phyloP scores from a whole-genome alignment of 1,140 invertebrate genomes.

The Cydia fagiglandana region DNA sequence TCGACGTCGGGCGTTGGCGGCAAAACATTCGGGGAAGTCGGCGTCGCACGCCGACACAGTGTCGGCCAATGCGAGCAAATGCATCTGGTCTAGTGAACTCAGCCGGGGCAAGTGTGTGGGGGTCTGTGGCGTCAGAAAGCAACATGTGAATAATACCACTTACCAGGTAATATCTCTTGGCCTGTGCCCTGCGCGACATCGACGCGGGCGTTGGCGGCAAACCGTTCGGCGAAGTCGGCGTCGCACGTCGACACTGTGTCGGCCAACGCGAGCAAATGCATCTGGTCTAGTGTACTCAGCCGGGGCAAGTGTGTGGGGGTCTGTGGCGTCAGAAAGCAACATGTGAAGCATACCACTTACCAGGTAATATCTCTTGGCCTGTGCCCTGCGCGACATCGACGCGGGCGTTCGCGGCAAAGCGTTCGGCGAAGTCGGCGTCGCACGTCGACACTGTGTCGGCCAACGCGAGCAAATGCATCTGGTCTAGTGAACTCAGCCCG shows the following conservation, averaged over 20 bases:
- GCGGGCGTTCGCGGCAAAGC: conserved; percentile 88
- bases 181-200: conserved; percentile 75
- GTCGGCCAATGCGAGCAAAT: conserved; percentile 97
- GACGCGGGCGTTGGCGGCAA: conserved; percentile 88
- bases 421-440: conserved; percentile 91
- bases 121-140: conserved; percentile 78
- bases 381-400: conserved; percentile 78
- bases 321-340: too few relatives aligned
- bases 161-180: conserved; percentile 81
- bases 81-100: conserved; percentile 99
- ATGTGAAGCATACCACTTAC: too few relatives aligned
- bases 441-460: conserved; percentile 98
- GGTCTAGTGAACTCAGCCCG: conserved; percentile 97
- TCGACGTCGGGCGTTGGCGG: conserved; percentile 87
- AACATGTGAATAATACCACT: background rate
- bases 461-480: conserved; percentile 98
- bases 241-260: conserved; percentile 98
- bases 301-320: conserved; percentile 98
- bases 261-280: conserved; percentile 98
- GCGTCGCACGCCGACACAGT: conserved; percentile 96
- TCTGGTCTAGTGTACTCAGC: conserved; percentile 98
- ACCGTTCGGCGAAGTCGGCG: conserved; percentile 90
- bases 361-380: too few relatives aligned
- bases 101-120: conserved; percentile 98
- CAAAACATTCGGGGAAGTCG: conserved; percentile 91